Conservation (phyloP, 2,888 invertebrate genomes). For the Leucoma salicis region DNA sequence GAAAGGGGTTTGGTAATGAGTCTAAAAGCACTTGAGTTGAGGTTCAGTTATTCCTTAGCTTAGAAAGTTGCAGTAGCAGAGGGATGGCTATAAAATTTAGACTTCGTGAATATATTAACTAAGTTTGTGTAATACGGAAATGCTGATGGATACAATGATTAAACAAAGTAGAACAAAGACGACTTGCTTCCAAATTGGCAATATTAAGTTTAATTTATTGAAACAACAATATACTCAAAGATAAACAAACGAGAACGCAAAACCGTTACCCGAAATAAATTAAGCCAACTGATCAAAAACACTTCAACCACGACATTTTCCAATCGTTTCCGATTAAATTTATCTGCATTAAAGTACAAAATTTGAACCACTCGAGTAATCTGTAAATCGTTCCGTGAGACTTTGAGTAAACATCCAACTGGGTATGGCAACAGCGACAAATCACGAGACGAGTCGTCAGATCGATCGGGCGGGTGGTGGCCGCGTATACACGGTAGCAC, state of each 20-base stretch:
- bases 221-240: neutral
- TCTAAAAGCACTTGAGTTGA: conserved; percentile 37
- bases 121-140: conserved; percentile 11
- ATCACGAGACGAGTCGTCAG: conserved; percentile 42
- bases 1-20: conserved; percentile 36
- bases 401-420: conserved; percentile 29
- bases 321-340: conserved; percentile 27
- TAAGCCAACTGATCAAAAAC: conserved; percentile 18
- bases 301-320: conserved; percentile 15
- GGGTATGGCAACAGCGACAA: conserved; percentile 16
- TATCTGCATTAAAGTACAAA: conserved; percentile 27
- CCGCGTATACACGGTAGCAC: conserved; percentile 47
- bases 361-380: conserved; percentile 34
- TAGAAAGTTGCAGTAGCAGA: conserved; percentile 22
- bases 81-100: conserved; percentile 10
- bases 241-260: conserved; percentile 5
- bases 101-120: conserved; percentile 12
- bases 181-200: no score
- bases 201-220: no score
- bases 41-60: conserved; percentile 33
- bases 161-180: no score
- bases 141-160: conserved; percentile 5
- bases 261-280: conserved; percentile 14
- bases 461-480: conserved; percentile 44
- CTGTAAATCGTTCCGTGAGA: conserved; percentile 31